Conservation (phyloP, 2,797 vertebrate genomes). For the Mareca strepera region DNA sequence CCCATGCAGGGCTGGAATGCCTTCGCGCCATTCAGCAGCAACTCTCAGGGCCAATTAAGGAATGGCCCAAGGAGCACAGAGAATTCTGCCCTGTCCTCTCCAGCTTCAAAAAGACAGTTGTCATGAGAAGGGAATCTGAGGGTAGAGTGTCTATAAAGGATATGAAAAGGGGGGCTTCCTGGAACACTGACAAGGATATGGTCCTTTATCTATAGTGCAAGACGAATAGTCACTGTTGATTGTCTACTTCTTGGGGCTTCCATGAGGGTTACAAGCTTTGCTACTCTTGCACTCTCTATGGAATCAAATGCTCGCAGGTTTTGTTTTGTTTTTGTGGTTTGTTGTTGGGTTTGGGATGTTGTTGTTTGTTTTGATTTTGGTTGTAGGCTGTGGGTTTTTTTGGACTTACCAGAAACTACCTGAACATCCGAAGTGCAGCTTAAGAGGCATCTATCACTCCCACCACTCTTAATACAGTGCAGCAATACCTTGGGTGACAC, state of each 20-base stretch:
- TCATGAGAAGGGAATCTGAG: constrained; percentile 34
- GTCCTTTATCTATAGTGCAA: background rate
- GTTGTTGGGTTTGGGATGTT: background rate
- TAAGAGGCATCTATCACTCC: constrained; percentile 92
- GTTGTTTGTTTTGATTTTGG: background rate
- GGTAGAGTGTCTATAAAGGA: constrained; percentile 9
- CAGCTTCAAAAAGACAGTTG: constrained; percentile 14
- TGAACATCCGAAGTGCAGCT: constrained; percentile 91
- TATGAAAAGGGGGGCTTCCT: background rate
- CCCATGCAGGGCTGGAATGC: constrained; percentile 57
- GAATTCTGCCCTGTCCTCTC: constrained; percentile 37
- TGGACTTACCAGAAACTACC: constrained; percentile 90
- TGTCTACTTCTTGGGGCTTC: background rate
- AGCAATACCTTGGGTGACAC: constrained; percentile 85
- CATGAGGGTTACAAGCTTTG: background rate
- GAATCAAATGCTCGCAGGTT: background rate
- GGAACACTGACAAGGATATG: background rate
- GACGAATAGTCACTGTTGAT: background rate
- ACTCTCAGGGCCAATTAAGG: constrained; percentile 40
- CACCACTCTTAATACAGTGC: constrained; percentile 90
- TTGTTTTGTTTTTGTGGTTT: background rate
- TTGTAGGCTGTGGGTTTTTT: background rate
- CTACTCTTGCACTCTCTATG: background rate
- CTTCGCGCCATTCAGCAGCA: background rate
- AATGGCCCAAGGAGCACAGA: constrained; percentile 39